Evolutionary conservation across 2,113 vertebrate species (phyloP).

Genomic region (Parus major): DNA sequence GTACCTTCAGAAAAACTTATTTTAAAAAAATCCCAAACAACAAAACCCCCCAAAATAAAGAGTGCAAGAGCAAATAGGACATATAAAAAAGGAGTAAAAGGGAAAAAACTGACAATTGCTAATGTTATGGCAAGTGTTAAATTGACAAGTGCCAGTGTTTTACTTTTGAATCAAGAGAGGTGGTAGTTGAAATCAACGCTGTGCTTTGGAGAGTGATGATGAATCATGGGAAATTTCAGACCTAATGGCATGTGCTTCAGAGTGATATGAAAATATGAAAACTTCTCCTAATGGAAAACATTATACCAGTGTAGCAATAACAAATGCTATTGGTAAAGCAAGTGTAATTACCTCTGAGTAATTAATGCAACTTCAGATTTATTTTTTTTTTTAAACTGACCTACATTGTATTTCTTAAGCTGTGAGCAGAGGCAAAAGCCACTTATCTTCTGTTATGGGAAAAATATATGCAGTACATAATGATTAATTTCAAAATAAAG

Average conservation of each 20-base stretch:
- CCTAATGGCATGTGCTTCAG: not conserved
- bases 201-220: not conserved
- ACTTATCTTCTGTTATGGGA: not conserved
- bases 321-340: not conserved
- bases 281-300: not conserved
- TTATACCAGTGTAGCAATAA: not conserved
- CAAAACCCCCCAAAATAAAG: too few relatives aligned
- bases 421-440: not conserved
- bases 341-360: not conserved
- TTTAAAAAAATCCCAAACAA: accelerated
- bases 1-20: not conserved
- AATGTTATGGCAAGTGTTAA: not conserved
- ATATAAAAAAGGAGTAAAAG: not conserved
- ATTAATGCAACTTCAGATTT: not conserved
- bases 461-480: not conserved
- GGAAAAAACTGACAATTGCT: not conserved
- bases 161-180: not conserved
- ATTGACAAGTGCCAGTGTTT: not conserved
- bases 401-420: not conserved
- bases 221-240: not conserved
- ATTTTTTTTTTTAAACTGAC: not conserved
- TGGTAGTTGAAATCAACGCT: not conserved
- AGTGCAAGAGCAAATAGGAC: not conserved
- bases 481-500: not conserved
- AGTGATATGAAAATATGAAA: not conserved